Percentiles rank a stretch among this genome's conserved stretches.
Evolutionary conservation across 2,888 invertebrate genomes (phyloP).

Genomic region (Halictus quadricinctus): DNA sequence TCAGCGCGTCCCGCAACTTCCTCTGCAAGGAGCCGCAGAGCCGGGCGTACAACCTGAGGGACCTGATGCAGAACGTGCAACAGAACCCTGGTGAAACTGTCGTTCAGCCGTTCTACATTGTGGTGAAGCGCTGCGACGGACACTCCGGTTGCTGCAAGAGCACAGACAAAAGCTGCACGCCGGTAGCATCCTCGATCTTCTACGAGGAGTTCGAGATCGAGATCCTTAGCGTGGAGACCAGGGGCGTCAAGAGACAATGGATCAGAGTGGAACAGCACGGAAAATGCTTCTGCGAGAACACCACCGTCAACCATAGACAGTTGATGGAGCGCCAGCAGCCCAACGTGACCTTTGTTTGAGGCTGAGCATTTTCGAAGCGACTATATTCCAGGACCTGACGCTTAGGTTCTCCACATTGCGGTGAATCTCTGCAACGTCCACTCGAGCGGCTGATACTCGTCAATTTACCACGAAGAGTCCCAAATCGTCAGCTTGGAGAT

Average conservation of each 20-base stretch:
- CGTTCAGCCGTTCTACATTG: conserved; percentile 68
- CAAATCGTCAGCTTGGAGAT: too few relatives aligned
- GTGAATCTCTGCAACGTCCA: conserved; percentile 73
- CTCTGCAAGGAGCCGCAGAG: conserved; percentile 70
- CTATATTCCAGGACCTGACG: conserved; percentile 43
- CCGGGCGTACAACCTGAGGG: conserved; percentile 71
- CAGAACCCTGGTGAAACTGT: conserved; percentile 57
- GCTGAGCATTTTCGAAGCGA: accelerated
- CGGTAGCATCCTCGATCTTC: conserved; percentile 58
- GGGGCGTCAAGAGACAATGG: conserved; percentile 60
- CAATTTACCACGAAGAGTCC: not conserved
- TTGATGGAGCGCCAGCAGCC: conserved; percentile 51
- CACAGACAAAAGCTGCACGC: conserved; percentile 68
- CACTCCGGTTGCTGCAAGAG: conserved; percentile 77
- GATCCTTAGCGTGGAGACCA: conserved; percentile 61
- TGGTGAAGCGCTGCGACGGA: conserved; percentile 75
- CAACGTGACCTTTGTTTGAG: conserved; percentile 51
- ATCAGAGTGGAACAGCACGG: conserved; percentile 75
- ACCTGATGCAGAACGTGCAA: conserved; percentile 62
- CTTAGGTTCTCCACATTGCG: not conserved
- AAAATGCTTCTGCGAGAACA: conserved; percentile 71
- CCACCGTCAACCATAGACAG: conserved; percentile 41
- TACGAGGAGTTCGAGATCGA: conserved; percentile 71
- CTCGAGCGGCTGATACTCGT: conserved; percentile 33
- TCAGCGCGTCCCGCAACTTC: conserved; percentile 57